Base-by-base conservation (phyloP, 2,113 vertebrate genomes). In the Ptyas mucosa region DNA sequence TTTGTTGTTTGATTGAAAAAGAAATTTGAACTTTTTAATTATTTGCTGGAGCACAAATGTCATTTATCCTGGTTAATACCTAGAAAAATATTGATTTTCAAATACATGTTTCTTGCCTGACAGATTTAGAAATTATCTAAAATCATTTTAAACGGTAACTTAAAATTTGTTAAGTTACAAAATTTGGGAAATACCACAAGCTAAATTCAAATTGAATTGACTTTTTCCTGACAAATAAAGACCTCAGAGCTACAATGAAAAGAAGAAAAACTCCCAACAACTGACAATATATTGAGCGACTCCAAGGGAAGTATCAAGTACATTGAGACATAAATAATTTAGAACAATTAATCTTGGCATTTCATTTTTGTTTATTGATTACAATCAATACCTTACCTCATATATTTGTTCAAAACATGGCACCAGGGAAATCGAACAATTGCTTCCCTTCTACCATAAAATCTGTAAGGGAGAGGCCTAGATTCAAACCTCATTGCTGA, bases 321-420 rank as follows among this genome's bases (percentile, higher is more conserved):
- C 69, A 87, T 91, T 92, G 55, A 94, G 53, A 85, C 24, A 61
- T 95, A 92, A 94, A 96, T 94, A 94, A 96, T 96, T 95, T 94
- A 96, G 75, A 29, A 88, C 87, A 95, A 96, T 95, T 95, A 94
- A 96, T 96, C 51, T 57, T 24, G 1, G 54, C 75, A 93, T 93
- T 93, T 55, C 58, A 49, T 24, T 53, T 93, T 85, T 52, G 54
- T 90, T 90, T 86, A 90, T 90, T 86, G 75, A 90, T 89, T 61
- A 8, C 29, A 58, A 58, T 92, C 55, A 53, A 39, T 89, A 39
- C 21, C 49, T 24, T 85, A 26, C 29, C 46, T 52, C 81, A 39
- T 89, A 29, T 93, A 52, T 93, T 90, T 93, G 49, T 87, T 87
- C 24, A 51, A 87, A 26, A 26, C 11, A 15, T 51, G 11, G 12